Conservation (phyloP, 2,113 vertebrate species). For the Platanista minor region DNA sequence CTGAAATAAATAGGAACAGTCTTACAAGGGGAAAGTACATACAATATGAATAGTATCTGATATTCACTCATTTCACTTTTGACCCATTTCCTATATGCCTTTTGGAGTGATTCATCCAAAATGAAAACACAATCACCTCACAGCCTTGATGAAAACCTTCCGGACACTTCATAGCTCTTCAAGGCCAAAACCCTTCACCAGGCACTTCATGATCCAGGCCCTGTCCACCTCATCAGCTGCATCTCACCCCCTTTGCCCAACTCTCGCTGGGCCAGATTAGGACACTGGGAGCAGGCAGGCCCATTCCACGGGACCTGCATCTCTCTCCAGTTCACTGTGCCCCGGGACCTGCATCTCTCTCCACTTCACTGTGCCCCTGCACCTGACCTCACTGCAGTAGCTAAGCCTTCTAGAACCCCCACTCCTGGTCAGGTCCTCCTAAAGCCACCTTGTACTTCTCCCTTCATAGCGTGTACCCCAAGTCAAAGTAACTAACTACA, state of each 20-base stretch:
- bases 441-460: background rate
- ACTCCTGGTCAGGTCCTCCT: background rate
- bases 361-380: background rate
- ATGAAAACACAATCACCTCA: background rate
- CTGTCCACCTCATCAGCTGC: too few species aligned
- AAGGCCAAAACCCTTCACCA: background rate
- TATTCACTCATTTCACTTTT: background rate
- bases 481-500: background rate
- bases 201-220: background rate
- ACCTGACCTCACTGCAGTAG: background rate
- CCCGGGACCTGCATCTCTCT: background rate
- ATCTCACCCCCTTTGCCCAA: rapidly evolving
- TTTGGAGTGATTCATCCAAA: background rate
- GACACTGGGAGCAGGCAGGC: background rate
- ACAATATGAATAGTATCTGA: background rate
- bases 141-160: background rate
- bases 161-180: background rate
- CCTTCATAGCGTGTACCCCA: background rate
- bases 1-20: background rate
- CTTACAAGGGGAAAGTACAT: background rate
- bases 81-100: background rate
- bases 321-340: background rate
- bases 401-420: background rate
- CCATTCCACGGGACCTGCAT: rapidly evolving
- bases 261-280: background rate